These are phyloP conservation scores for Florisuga fusca DNA, from an alignment of 2,797 vertebrate genomes.

Conservation along the genomic window DNA sequence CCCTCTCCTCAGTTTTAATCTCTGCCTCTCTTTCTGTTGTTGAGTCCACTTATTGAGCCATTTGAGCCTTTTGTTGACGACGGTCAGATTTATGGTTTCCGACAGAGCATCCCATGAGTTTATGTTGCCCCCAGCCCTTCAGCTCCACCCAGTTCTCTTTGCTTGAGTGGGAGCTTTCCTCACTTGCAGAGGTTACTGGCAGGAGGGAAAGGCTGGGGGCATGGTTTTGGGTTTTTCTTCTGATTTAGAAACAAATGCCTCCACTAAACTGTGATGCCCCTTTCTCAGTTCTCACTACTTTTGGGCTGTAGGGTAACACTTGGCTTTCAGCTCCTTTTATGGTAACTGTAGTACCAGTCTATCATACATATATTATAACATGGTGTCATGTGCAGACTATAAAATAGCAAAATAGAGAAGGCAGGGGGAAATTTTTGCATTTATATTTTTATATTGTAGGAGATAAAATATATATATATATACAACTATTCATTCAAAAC, in stretches of 20 bases:
- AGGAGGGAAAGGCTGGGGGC: background rate
- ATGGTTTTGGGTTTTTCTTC: background rate
- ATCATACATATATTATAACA: slow-evolving; percentile 59
- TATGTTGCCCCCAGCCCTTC: background rate
- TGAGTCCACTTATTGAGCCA: slow-evolving; percentile 63
- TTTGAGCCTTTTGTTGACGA: slow-evolving; percentile 47
- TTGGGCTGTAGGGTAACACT: slow-evolving; percentile 65
- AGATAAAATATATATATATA: slow-evolving; percentile 48
- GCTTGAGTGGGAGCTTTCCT: background rate
- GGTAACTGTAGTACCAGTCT: slow-evolving; percentile 57
- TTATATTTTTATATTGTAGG: slow-evolving; percentile 72
- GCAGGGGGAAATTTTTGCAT: slow-evolving; percentile 63
- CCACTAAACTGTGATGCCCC: slow-evolving; percentile 64
- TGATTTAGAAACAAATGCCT: slow-evolving; percentile 41
- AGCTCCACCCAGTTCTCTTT: background rate
- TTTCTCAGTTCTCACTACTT: slow-evolving; percentile 3
- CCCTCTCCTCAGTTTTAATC: background rate
- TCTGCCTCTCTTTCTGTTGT: slow-evolving; percentile 24
- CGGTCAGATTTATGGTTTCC: background rate
- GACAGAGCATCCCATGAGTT: background rate
- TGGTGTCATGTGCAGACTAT: slow-evolving; percentile 69
- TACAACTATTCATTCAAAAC: slow-evolving; percentile 71
- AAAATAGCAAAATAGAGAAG: slow-evolving; percentile 72
- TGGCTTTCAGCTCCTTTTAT: slow-evolving; percentile 47
- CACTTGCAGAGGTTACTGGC: background rate